Base-by-base conservation (phyloP, 1,140 invertebrate species). In the Gryon sp. region DNA sequence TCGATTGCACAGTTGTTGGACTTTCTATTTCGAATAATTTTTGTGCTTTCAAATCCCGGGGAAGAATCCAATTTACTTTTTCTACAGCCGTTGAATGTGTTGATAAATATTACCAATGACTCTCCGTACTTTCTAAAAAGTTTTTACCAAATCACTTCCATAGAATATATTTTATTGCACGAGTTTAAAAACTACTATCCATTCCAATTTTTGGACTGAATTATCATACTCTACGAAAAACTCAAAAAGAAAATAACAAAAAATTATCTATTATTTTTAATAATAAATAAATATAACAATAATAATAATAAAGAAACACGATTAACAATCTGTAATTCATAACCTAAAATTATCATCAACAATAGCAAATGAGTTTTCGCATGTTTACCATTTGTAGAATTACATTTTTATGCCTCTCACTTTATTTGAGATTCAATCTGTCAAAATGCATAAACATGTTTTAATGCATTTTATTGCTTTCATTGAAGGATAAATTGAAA, bases 21-120 rank as follows among this genome's bases (percentile, higher is more conserved):
- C 65, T 69, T 69, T 69, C 65, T 59, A 69, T 69, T 57, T 68
- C 41, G 5, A 57, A 4, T 46, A 40, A 0, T 18, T 69, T 69
- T 48, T 38, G 40, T 57, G 63, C 18, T 38, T 55, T 48, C 41
- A 28, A 22, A 34, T 9, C 38, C 11, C 38, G 28, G 9, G 3
- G 22, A 4, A 24, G 14, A 52, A 32, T 52, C n/a, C 46, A 36
- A 28, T 68, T 28, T 26, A 38, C 40, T 69, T 50, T 69, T 69
- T 50, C 41, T 40, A 43, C 30, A 9, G 20, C 32, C 9, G 0
- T 4, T 28, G 12, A 46, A 41, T 63, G 45, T 12, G 41, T 38
- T 38, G 26, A 48, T 38, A 24, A 52, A 50, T 53, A 41, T 60
- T 60, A 41, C 28, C 57, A 36, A 60, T 65, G 46, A 32, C 19